A percentile compares a stretch with the other conserved stretches of the same genome.
phyloP scores from a whole-genome alignment of 1,140 invertebrate species.

The Pinna nobilis region DNA sequence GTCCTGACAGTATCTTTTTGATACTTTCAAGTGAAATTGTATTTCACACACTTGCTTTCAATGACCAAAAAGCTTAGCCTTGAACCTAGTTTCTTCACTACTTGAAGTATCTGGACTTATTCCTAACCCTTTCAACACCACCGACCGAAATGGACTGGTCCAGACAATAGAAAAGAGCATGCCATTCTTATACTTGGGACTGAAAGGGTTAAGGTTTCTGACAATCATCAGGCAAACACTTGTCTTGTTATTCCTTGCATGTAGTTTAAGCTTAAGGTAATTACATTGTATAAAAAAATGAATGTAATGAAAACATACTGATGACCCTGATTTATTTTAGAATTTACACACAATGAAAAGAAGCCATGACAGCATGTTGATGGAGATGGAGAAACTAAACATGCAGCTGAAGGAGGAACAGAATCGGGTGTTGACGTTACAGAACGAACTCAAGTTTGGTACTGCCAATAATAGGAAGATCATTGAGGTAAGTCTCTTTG shows the following conservation, averaged over 20 bases:
- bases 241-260: no score
- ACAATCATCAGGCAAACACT: no score
- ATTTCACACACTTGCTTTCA: neutral
- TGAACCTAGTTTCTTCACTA: no score
- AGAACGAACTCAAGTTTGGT: slow-evolving; percentile 69
- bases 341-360: slow-evolving; percentile 70
- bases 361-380: slow-evolving; percentile 73
- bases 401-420: slow-evolving; percentile 75
- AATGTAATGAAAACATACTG: neutral
- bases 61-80: no score
- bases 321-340: slow-evolving; percentile 49
- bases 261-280: no score
- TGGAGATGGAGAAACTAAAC: slow-evolving; percentile 73
- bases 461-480: slow-evolving; percentile 60
- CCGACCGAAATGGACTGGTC: no score
- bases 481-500: slow-evolving; percentile 55
- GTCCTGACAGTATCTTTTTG: neutral
- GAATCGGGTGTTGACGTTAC: slow-evolving; percentile 67
- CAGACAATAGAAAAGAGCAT: no score
- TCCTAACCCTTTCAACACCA: no score
- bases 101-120: no score
- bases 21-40: neutral
- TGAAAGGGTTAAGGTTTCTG: no score
- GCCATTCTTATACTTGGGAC: no score
- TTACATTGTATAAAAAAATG: neutral